phyloP scores from a whole-genome alignment of 2,888 invertebrate genomes.

The Shargacucullia verbasci region DNA sequence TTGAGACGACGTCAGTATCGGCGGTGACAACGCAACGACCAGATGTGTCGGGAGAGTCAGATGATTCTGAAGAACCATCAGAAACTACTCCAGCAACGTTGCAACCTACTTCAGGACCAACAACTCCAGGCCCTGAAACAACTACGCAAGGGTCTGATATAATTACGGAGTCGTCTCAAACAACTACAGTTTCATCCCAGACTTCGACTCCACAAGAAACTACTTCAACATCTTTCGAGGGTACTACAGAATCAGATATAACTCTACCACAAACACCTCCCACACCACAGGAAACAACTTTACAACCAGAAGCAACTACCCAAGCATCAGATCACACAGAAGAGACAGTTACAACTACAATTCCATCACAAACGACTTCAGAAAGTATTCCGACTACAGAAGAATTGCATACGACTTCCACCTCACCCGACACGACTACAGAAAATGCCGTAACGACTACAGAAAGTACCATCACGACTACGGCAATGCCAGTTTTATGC shows the following conservation, averaged over 20 bases:
- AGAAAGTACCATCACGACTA: neutral
- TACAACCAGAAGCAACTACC: neutral
- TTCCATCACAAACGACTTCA: neutral
- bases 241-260: neutral
- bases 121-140: neutral
- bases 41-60: neutral
- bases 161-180: neutral
- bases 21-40: neutral
- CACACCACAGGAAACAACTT: neutral
- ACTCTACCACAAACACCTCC: slow-evolving; percentile 1
- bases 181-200: neutral
- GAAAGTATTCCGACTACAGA: neutral
- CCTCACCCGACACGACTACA: neutral
- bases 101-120: neutral
- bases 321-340: neutral
- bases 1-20: neutral
- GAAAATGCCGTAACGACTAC: neutral
- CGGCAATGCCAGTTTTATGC: neutral
- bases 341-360: neutral
- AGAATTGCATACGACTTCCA: neutral
- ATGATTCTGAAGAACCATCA: no score
- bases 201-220: neutral
- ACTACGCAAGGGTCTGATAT: neutral
- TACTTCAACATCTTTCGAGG: neutral
- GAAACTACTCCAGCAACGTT: no score